Base-by-base conservation (phyloP, 1,140 invertebrate species). In the Megalonaias nervosa region DNA sequence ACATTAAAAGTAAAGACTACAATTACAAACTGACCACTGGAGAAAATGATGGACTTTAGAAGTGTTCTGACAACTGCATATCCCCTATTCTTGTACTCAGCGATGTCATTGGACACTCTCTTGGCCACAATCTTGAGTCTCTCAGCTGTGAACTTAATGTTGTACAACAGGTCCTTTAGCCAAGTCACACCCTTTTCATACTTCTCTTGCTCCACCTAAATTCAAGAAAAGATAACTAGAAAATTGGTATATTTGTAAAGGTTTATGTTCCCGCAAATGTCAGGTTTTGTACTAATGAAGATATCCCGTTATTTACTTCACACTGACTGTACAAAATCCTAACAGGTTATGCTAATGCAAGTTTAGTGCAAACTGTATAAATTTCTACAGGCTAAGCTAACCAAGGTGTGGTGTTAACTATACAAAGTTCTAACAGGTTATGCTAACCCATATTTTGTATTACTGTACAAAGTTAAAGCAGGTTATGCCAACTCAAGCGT, bases 121-220 rank as follows among this genome's bases (percentile, higher is more conserved):
- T 93, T 93, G 9, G 94, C 93, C 71, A 95, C 94, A 16, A 96
- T 94, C 85, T 94, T 93, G 11, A 97, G 87, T 84, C 96, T 92
- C 61, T 96, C 94, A 26, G 92, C 91, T 11, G 93, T 94, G 72
- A 97, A 94, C 77, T 94, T 92, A 17, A 94, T 93, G 9, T 94
- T 86, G 82, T 94, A 95, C 15, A 97, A 88, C 1, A 97, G 89
- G 81, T 96, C 94, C 81, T 94, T 92, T 17, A 97, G 88, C 93
- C 95, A 96, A 67, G 94, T 90, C 2, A 97, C 93, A 1, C 95
- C 94, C 84, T 93, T 93, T 11, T 93, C 91, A 87, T 96, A 97
- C 84, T 96, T 95, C 59, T 92, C 90, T 16, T 94, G 92, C 90
- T 96, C 95, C 31, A 95, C 92, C 95, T 96, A 84, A 64, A 90